Evolutionary conservation across 2,113 vertebrate genomes (phyloP).

Genomic region (Peucedramus taeniatus): DNA sequence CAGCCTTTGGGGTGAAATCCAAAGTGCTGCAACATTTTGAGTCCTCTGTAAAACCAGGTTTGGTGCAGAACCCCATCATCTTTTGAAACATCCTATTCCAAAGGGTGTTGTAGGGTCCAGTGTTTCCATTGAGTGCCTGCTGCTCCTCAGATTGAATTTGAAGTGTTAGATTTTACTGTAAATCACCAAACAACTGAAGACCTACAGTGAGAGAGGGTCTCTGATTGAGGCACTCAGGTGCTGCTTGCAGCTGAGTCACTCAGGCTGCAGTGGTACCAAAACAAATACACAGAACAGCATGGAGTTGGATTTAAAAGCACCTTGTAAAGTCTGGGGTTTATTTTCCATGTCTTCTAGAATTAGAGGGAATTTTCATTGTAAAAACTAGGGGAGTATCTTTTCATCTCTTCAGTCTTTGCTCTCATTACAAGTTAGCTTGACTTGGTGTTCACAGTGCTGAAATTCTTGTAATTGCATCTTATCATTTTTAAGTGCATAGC

Average conservation of each 20-base stretch:
- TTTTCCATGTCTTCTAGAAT: neutral
- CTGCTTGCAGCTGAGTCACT: neutral
- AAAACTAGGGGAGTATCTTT: neutral
- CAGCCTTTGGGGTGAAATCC: neutral
- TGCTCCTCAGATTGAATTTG: neutral
- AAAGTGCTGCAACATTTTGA: neutral
- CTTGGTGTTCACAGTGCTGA: neutral
- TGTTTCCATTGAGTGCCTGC: neutral
- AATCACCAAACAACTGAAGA: neutral
- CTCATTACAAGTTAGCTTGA: neutral
- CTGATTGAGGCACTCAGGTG: neutral
- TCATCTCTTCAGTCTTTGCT: neutral
- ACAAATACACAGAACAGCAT: neutral
- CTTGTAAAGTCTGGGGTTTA: neutral
- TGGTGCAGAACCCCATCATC: neutral
- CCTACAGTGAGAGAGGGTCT: neutral
- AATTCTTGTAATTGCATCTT: neutral
- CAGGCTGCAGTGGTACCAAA: neutral
- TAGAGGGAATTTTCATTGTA: neutral
- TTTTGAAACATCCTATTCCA: neutral
- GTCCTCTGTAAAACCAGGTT: neutral
- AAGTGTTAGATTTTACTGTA: neutral
- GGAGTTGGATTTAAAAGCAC: neutral
- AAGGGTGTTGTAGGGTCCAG: neutral
- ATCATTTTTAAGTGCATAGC: neutral